Percentiles rank a stretch among this genome's conserved stretches.
phyloP scores from a whole-genome alignment of 2,113 vertebrate species.

The Laticauda laticaudata region DNA sequence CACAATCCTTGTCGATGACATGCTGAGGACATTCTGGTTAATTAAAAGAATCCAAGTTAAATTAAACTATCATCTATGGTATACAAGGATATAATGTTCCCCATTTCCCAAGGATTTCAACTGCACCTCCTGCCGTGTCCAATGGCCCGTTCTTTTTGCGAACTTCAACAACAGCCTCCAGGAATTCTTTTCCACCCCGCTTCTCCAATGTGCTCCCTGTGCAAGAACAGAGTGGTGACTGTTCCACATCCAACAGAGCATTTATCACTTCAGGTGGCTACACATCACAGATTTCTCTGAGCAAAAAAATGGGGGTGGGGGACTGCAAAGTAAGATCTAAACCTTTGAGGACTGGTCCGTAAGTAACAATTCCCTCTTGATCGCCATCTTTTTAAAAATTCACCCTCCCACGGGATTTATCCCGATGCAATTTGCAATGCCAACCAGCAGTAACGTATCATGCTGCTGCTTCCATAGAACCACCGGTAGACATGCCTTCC shows the following conservation, averaged over 20 bases:
- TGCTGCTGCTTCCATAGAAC: slow-evolving; percentile 47
- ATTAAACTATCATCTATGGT: neutral
- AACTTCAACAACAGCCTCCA: slow-evolving; percentile 87
- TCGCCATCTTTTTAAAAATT: slow-evolving; percentile 19
- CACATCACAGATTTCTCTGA: slow-evolving; percentile 59
- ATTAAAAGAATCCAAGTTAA: neutral
- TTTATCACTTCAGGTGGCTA: slow-evolving; percentile 37
- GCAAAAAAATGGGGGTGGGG: slow-evolving; percentile 50
- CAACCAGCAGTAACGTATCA: slow-evolving; percentile 45
- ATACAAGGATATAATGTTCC: fast-evolving
- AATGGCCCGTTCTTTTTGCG: slow-evolving; percentile 95
- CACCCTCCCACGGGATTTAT: slow-evolving; percentile 28
- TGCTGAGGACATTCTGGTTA: neutral
- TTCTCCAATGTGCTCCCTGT: slow-evolving; percentile 94
- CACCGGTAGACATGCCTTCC: slow-evolving; percentile 31
- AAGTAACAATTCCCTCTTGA: slow-evolving; percentile 46
- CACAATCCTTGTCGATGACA: neutral
- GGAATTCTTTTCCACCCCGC: slow-evolving; percentile 94
- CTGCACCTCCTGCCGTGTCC: slow-evolving; percentile 92
- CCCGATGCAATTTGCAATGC: slow-evolving; percentile 28
- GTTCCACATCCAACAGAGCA: slow-evolving; percentile 39
- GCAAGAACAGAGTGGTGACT: slow-evolving; percentile 63
- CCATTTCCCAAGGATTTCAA: slow-evolving; percentile 36
- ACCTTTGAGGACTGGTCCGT: slow-evolving; percentile 64
- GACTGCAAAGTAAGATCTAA: slow-evolving; percentile 77